These are phyloP conservation scores for Taenioides sp. DNA, from an alignment of 2,797 vertebrate genomes.

Conservation along the genomic window DNA sequence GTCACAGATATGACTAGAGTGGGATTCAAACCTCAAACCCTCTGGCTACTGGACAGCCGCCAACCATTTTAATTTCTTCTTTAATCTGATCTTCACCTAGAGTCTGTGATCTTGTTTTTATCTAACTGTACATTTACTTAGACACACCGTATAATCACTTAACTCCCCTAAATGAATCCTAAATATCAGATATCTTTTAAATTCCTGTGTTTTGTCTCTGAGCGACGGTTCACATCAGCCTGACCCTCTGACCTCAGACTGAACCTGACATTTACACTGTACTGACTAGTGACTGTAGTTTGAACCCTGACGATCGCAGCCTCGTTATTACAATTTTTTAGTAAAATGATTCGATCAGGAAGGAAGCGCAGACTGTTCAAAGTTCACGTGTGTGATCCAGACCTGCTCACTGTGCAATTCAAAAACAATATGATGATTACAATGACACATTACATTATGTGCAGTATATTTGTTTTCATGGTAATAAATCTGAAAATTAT, in stretches of 20 bases:
- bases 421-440: too few species aligned
- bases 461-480: too few species aligned
- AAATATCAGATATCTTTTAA: not conserved
- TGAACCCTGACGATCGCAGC: not conserved
- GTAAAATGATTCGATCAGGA: constrained; percentile 3
- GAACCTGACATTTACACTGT: not conserved
- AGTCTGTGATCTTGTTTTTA: too few species aligned
- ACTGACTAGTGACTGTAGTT: not conserved
- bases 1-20: too few species aligned
- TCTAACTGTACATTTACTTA: too few species aligned
- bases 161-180: not conserved
- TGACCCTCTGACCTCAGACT: not conserved
- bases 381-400: constrained; percentile 1
- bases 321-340: not conserved
- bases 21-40: too few species aligned
- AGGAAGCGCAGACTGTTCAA: not conserved
- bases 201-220: not conserved
- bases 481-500: too few species aligned
- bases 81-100: too few species aligned
- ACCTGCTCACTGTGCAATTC: not conserved
- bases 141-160: too few species aligned
- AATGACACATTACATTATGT: too few species aligned
- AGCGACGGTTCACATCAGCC: not conserved
- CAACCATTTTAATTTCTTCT: too few species aligned
- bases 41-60: too few species aligned